Evolutionary conservation across 1,140 invertebrate species (phyloP).

Genomic region (Diachasmimorpha longicaudata): DNA sequence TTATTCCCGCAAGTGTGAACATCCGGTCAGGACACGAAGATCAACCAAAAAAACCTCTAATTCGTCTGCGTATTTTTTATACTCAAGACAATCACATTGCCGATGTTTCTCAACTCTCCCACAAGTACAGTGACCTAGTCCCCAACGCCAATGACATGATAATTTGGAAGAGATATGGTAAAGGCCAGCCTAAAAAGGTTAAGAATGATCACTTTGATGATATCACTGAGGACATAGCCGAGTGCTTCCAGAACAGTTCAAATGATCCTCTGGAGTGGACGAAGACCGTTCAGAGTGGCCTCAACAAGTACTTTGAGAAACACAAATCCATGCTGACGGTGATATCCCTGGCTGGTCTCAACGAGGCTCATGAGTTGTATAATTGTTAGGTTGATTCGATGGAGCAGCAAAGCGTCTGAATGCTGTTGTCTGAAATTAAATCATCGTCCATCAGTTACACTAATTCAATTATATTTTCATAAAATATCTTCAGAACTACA

Average conservation of each 20-base stretch:
- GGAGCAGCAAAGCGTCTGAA: neutral
- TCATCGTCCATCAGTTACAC: too few species aligned
- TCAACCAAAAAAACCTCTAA: slow-evolving; percentile 79
- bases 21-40: slow-evolving; percentile 68
- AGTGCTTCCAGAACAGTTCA: slow-evolving; percentile 34
- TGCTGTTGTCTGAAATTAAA: neutral
- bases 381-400: neutral
- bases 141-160: slow-evolving; percentile 74
- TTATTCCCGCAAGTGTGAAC: slow-evolving; percentile 40
- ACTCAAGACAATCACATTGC: slow-evolving; percentile 73
- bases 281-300: slow-evolving; percentile 69
- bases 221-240: slow-evolving; percentile 28
- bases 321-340: slow-evolving; percentile 62
- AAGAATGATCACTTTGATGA: slow-evolving; percentile 29
- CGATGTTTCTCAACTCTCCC: slow-evolving; percentile 65
- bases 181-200: slow-evolving; percentile 14
- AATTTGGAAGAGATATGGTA: slow-evolving; percentile 53
- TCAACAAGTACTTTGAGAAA: slow-evolving; percentile 68
- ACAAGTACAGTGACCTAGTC: slow-evolving; percentile 64
- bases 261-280: slow-evolving; percentile 45
- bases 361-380: slow-evolving; percentile 57
- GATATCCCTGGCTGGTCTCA: slow-evolving; percentile 68
- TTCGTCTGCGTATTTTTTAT: slow-evolving; percentile 82
- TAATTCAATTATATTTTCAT: too few species aligned
- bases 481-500: too few species aligned